Conservation (phyloP, 2,797 vertebrate genomes). For the Sebastes taczanowskii region DNA sequence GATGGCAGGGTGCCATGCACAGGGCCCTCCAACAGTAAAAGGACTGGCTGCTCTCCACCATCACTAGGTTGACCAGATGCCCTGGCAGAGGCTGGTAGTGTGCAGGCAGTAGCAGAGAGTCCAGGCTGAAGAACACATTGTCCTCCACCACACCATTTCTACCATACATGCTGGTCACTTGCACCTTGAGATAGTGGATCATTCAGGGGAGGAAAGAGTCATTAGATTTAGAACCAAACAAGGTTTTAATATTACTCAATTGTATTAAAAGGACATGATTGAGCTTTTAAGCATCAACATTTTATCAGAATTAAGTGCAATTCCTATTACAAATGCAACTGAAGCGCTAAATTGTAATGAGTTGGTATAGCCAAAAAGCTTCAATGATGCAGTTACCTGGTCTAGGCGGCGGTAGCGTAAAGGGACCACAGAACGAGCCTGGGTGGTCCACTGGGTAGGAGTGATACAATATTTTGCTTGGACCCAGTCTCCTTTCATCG, state of each 20-base stretch:
- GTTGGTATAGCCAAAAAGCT: background rate
- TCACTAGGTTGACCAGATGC: constrained; percentile 88
- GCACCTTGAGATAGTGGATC: constrained; percentile 76
- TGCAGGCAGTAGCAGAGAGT: constrained; percentile 87
- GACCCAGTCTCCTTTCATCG: constrained; percentile 94
- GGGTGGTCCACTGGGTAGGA: constrained; percentile 84
- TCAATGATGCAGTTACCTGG: constrained; percentile 75
- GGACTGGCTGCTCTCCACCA: constrained; percentile 94
- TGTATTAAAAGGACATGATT: background rate
- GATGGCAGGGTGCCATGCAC: constrained; percentile 86
- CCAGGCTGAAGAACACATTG: constrained; percentile 90
- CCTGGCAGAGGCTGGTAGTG: constrained; percentile 82
- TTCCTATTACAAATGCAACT: background rate
- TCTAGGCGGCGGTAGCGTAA: constrained; percentile 90
- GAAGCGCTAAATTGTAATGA: background rate
- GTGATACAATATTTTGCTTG: constrained; percentile 90
- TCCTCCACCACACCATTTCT: constrained; percentile 88
- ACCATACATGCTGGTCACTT: constrained; percentile 85
- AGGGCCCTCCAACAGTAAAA: constrained; percentile 92
- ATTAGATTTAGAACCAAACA: background rate
- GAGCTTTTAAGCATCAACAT: background rate
- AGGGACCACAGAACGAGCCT: constrained; percentile 88
- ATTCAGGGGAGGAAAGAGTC: background rate
- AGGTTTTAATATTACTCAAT: background rate
- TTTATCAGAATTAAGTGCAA: background rate